Base-by-base conservation (phyloP, 2,888 invertebrate genomes). In the Deilephila elpenor region DNA sequence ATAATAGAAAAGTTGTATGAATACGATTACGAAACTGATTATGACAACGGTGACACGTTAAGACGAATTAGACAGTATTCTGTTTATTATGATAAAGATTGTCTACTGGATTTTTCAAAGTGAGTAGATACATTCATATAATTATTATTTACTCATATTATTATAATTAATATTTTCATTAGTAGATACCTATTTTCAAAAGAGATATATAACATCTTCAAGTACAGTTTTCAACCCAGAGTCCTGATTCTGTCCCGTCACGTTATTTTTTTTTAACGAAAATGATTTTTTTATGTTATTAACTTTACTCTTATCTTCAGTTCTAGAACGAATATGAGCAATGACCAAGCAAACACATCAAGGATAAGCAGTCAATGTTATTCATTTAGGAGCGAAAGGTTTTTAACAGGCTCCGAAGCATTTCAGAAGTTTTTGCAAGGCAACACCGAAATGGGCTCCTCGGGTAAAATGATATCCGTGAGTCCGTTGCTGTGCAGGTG, bases 1-100 rank as follows among this genome's bases (percentile, higher is more conserved):
- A 82, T 93, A 3, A 93, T 93, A 76, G 89, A 93, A 82, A 93
- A 91, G 77, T 79, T 94, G 37, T 94, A 92, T 74, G 93, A 93
- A 84, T 93, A 88, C 75, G 88, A 91, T 76, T 89, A 78, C 62
- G 88, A 85, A 59, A 82, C 87, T 19, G 87, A 88, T 73, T 87
- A 86, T 51, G 87, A 92, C 75, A 88, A 86, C 71, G 88, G 90
- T n/a, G 93, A 92, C 51, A 89, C 86, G 0, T 85, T 93, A 19
- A 83, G 86, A 78, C 88, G 91, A 78, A 93, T 94, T 71, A 84
- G 93, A 77, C 86, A 93, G 75, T 93, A 94, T 86, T 89, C 93
- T 5, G 93, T 94, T 71, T 93, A 92, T 82, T 87, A 86, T 72
- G 93, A 93, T 76, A 91, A 91, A 72, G 92, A 93, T 74, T 91